phyloP scores from a whole-genome alignment of 2,797 vertebrate genomes.

The Anabacerthia variegaticeps region DNA sequence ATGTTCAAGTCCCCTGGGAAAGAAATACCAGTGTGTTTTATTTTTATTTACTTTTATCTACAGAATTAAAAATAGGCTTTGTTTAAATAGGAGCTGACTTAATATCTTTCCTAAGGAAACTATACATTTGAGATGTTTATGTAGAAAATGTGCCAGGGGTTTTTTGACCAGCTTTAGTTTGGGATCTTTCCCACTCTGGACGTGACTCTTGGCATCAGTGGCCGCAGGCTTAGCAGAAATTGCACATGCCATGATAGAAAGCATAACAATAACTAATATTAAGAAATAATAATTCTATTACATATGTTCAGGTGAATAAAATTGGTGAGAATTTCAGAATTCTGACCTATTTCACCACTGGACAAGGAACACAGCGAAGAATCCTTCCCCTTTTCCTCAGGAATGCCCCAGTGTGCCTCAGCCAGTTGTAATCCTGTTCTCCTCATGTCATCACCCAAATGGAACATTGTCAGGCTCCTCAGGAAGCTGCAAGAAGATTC shows the following conservation, averaged over 20 bases:
- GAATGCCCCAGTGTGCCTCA: neutral
- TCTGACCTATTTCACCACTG: neutral
- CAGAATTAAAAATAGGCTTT: neutral
- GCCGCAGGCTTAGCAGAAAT: neutral
- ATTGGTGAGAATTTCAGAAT: fast-evolving
- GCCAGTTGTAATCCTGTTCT: neutral
- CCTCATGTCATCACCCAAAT: neutral
- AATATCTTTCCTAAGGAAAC: neutral
- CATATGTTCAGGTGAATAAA: fast-evolving
- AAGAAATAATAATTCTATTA: fast-evolving
- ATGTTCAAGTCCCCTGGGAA: neutral
- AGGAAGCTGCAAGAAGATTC: constrained; percentile 10
- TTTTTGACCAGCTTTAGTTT: neutral
- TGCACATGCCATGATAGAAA: fast-evolving
- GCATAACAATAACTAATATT: fast-evolving
- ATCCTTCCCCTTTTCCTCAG: neutral
- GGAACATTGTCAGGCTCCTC: neutral
- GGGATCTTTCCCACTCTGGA: neutral
- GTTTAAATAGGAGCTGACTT: neutral
- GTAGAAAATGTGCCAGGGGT: neutral
- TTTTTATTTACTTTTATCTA: neutral
- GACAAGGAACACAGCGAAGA: neutral
- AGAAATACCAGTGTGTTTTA: neutral
- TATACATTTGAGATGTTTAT: neutral
- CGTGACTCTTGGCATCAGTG: neutral